Conservation (phyloP, 2,888 invertebrate genomes). For the Erpobdella octoculata region DNA sequence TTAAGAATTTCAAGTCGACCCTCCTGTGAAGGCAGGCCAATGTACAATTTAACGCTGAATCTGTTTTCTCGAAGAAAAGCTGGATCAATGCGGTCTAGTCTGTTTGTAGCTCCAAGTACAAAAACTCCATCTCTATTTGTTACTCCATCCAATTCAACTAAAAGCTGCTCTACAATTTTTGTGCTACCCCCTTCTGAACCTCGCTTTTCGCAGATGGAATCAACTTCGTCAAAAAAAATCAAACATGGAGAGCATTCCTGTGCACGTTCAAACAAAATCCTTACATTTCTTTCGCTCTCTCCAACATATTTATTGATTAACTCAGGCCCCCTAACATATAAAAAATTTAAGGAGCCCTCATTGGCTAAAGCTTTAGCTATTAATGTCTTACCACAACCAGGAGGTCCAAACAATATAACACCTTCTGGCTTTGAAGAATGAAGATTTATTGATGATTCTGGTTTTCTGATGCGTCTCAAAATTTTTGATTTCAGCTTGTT, state of each 20-base stretch:
- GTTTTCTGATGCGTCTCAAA: constrained; percentile 17
- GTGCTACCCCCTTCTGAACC: background rate
- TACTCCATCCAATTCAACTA: constrained; percentile 19
- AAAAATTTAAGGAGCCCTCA: constrained; percentile 20
- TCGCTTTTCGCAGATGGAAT: constrained; percentile 12
- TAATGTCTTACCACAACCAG: constrained; percentile 25
- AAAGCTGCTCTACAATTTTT: constrained; percentile 17
- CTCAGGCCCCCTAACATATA: constrained; percentile 21
- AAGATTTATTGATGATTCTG: background rate
- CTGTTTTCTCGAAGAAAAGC: constrained; percentile 23
- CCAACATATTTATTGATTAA: constrained; percentile 22
- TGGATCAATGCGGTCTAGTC: constrained; percentile 17
- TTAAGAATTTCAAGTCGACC: constrained; percentile 20
- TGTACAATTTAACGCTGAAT: constrained; percentile 14
- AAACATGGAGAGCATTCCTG: constrained; percentile 21
- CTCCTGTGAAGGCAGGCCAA: constrained; percentile 14
- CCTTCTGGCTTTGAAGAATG: background rate
- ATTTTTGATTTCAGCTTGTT: background rate
- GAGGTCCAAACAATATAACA: constrained; percentile 23
- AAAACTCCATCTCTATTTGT: constrained; percentile 17
- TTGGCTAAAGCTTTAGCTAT: constrained; percentile 25
- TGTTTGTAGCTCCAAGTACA: constrained; percentile 24
- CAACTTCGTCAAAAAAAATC: constrained; percentile 27
- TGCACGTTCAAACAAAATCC: background rate
- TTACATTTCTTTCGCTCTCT: constrained; percentile 25